phyloP scores from a whole-genome alignment of 2,113 vertebrate species.

The Rhea americana region DNA sequence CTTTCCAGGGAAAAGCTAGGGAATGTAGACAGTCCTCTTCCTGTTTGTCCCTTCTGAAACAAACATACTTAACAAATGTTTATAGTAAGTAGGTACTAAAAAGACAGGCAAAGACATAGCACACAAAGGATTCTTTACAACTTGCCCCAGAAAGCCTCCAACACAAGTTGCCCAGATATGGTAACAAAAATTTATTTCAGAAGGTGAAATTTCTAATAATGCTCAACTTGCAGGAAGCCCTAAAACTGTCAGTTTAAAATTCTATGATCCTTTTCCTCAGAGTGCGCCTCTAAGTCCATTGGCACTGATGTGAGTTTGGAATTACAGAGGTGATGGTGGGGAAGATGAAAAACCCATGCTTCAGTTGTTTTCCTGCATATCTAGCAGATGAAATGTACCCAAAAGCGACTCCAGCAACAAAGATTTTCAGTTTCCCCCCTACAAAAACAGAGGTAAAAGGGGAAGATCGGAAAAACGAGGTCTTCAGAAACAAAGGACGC shows the following conservation, averaged over 20 bases:
- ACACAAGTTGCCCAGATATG: neutral
- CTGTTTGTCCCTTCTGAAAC: neutral
- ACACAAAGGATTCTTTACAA: neutral
- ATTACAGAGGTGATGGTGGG: neutral
- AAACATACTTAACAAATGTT: neutral
- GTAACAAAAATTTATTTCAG: rapidly evolving
- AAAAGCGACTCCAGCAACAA: neutral
- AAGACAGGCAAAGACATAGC: neutral
- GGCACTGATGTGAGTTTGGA: neutral
- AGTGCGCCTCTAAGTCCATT: neutral
- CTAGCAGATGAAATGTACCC: neutral
- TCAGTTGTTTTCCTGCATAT: neutral
- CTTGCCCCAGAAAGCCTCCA: neutral
- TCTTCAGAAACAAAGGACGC: neutral
- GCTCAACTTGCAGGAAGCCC: neutral
- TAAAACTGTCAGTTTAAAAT: neutral
- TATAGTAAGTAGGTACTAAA: neutral
- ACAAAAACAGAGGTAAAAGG: neutral
- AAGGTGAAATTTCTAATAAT: neutral
- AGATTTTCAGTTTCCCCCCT: neutral
- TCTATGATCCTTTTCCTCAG: neutral
- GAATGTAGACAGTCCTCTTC: neutral
- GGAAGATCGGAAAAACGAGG: neutral
- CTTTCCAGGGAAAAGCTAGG: neutral
- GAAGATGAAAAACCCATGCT: neutral